These are phyloP conservation scores for Engraulis encrasicolus DNA, from an alignment of 2,113 vertebrate genomes.

Conservation along the genomic window DNA sequence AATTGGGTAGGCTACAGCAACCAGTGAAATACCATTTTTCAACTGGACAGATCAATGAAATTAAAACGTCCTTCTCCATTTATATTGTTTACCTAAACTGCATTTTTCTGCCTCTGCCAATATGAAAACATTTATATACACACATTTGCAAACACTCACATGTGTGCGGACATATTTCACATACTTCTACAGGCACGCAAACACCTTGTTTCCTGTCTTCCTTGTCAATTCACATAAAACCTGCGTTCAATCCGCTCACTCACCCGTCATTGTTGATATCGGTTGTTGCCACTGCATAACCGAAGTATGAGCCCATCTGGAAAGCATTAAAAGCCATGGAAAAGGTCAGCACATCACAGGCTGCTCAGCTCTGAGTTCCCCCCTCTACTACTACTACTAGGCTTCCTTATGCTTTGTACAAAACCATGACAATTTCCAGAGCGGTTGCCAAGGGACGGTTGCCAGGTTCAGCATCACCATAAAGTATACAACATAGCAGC, in stretches of 20 bases:
- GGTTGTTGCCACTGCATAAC: conserved; percentile 84
- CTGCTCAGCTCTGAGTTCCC: background rate
- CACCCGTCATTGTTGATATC: conserved; percentile 89
- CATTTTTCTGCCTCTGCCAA: too few species aligned
- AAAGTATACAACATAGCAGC: background rate
- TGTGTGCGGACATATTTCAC: background rate
- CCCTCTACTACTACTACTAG: background rate
- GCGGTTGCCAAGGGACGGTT: too few species aligned
- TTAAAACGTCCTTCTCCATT: background rate
- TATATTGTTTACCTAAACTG: too few species aligned
- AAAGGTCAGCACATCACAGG: conserved; percentile 2
- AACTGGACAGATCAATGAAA: background rate
- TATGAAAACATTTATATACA: background rate
- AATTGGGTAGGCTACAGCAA: too few species aligned
- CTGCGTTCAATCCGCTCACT: conserved; percentile 56
- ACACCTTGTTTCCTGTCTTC: background rate
- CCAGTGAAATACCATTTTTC: background rate
- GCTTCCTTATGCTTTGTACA: background rate
- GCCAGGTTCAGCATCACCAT: background rate
- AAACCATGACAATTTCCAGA: background rate
- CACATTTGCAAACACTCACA: background rate
- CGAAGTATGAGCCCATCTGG: conserved; percentile 92
- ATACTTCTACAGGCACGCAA: background rate
- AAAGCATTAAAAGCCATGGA: conserved; percentile 32
- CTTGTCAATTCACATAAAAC: background rate